Evolutionary conservation across 2,888 invertebrate genomes (phyloP).

Genomic region (Tuta absoluta): DNA sequence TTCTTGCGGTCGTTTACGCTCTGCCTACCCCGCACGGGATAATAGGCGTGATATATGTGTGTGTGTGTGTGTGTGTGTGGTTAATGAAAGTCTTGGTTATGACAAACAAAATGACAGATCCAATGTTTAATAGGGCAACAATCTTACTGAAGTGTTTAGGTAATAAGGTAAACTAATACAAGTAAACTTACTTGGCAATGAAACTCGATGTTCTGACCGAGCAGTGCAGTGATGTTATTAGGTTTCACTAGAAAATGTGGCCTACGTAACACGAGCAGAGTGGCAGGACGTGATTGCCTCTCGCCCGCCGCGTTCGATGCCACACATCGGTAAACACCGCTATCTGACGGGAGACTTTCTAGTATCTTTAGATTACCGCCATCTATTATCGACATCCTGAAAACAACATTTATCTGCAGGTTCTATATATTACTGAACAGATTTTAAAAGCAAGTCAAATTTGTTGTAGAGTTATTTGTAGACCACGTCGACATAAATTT

Average conservation of each 20-base stretch:
- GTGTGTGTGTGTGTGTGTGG: too few relatives aligned
- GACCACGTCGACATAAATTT: too few relatives aligned
- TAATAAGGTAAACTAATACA: constrained; percentile 8
- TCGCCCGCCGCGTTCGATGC: constrained; percentile 95
- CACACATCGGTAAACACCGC: constrained; percentile 95
- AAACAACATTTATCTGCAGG: constrained; percentile 37
- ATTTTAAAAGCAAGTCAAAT: background rate
- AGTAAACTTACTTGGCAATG: constrained; percentile 84
- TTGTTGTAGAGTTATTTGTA: too few relatives aligned
- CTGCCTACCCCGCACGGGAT: too few relatives aligned
- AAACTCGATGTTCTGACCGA: constrained; percentile 92
- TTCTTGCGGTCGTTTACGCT: too few relatives aligned
- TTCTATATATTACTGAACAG: background rate
- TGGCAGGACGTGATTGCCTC: constrained; percentile 90
- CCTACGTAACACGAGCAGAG: constrained; percentile 91
- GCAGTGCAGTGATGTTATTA: constrained; percentile 90
- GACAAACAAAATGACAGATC: too few relatives aligned
- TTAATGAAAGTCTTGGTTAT: too few relatives aligned
- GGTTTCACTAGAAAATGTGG: constrained; percentile 95
- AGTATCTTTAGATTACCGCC: constrained; percentile 95
- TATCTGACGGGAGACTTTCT: constrained; percentile 93
- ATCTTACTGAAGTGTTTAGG: background rate
- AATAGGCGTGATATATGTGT: too few relatives aligned
- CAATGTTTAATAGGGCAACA: too few relatives aligned
- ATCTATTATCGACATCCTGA: constrained; percentile 89